Base-by-base conservation (phyloP, 2,888 invertebrate species). In the Yponomeuta plumbellus region DNA sequence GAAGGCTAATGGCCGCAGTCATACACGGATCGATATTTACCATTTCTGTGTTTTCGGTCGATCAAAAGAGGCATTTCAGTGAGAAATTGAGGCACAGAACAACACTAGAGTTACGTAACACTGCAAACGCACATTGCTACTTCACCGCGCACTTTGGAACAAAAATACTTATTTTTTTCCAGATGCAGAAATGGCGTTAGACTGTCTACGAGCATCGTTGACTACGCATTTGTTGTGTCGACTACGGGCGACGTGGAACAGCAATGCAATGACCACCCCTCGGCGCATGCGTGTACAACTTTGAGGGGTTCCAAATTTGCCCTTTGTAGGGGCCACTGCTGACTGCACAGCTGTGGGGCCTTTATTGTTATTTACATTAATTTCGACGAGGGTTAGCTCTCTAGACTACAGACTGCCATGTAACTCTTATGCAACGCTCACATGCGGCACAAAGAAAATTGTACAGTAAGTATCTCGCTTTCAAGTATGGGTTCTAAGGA, bases 241-340 rank as follows among this genome's bases (percentile, higher is more conserved):
- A 73, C 77, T 75, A 79, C 76, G 77, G 77, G 78, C 75, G 75
- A 78, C 77, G 79, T 75, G 74, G 78, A 76, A 75, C 17, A 3
- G 44, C 13, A 52, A 77, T 78, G 78, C 79, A 77, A 77, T 77
- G 78, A 81, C 80, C 76, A 79, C 84, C 84, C 85, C 76, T 83
- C 74, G 80, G 84, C 89, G 89, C 90, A 86, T 85, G 90, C 88
- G 89, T 86, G 81, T 79, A 76, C 79, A 83, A 76, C 44, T 81
- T 81, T 80, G 78, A 76, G 78, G 85, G 88, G 88, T 86, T 84
- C 84, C 81, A 73, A 80, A 83, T 79, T 83, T 73, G 79, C 76
- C 75, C 62, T 76, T 75, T 78, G 80, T 81, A 83, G 88, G 87
- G 88, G 83, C 61, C 22, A 13, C 22, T 61, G 11, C 39, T 57